Percentiles rank a stretch among this genome's conserved stretches.
Evolutionary conservation across 2,113 vertebrate species (phyloP).

Genomic region (Pithys albifrons): DNA sequence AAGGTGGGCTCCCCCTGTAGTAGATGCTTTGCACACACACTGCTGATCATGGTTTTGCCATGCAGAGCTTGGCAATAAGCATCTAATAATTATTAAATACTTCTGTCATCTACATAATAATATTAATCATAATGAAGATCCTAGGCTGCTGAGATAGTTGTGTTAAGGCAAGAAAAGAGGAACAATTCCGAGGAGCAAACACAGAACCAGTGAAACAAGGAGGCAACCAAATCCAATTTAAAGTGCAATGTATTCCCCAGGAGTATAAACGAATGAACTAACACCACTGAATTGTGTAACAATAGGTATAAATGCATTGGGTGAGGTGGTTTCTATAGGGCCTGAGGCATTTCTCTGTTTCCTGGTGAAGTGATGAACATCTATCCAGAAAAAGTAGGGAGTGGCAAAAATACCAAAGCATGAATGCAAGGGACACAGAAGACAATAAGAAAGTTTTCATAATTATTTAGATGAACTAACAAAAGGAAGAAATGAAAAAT

Average conservation of each 20-base stretch:
- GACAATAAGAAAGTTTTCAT: not conserved
- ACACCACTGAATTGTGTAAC: fast-evolving
- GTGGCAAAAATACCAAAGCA: fast-evolving
- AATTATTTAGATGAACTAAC: not conserved
- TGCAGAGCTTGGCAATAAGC: not conserved
- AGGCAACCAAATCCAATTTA: not conserved
- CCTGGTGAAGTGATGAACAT: not conserved
- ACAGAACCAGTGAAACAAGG: not conserved
- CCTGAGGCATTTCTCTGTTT: not conserved
- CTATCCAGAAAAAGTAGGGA: fast-evolving
- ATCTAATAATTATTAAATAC: conserved; percentile 39
- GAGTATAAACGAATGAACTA: not conserved
- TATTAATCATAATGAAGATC: not conserved
- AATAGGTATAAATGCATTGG: not conserved
- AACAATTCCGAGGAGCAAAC: not conserved
- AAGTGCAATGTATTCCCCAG: not conserved
- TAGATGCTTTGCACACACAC: not conserved
- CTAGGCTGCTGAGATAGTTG: not conserved
- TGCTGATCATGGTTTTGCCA: fast-evolving
- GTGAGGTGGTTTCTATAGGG: not conserved
- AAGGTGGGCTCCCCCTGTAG: not conserved
- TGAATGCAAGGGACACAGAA: not conserved
- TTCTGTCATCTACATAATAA: not conserved
- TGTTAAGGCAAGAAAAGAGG: not conserved
- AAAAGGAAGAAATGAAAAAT: not conserved